Percentiles rank a stretch among this genome's conserved stretches.
phyloP scores from a whole-genome alignment of 1,140 invertebrate species.

The Vollenhovia emeryi region DNA sequence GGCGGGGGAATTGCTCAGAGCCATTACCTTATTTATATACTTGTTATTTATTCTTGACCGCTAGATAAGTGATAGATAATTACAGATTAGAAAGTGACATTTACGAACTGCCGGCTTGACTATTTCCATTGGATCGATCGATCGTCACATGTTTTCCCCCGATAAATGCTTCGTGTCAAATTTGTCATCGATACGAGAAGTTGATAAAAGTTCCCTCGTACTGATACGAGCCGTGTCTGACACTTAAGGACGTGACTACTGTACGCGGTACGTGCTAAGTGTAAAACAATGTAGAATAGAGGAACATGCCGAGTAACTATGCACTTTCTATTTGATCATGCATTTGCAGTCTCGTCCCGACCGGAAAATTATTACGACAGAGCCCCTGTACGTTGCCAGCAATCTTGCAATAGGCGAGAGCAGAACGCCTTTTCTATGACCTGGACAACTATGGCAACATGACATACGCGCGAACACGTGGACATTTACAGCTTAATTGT shows the following conservation, averaged over 20 bases:
- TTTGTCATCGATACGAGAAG: neutral
- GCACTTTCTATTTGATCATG: slow-evolving; percentile 67
- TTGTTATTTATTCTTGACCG: neutral
- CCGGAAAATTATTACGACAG: slow-evolving; percentile 71
- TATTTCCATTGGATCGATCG: neutral
- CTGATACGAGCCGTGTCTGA: neutral
- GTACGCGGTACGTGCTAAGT: neutral
- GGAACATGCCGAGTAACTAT: slow-evolving; percentile 52
- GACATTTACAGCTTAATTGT: slow-evolving; percentile 30
- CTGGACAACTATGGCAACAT: neutral
- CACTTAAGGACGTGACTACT: neutral
- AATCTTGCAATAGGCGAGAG: slow-evolving; percentile 68
- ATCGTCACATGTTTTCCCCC: neutral
- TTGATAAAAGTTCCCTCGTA: neutral
- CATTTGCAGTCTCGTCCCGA: slow-evolving; percentile 67
- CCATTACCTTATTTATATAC: neutral
- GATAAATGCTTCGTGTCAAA: too few species aligned
- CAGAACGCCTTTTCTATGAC: slow-evolving; percentile 50
- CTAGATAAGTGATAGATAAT: neutral
- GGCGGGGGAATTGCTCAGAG: neutral
- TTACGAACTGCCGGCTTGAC: neutral
- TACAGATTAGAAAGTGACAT: neutral
- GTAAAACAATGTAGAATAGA: slow-evolving; percentile 64
- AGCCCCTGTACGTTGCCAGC: slow-evolving; percentile 32
- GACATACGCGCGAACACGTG: neutral